Evolutionary conservation across 2,113 vertebrate genomes (phyloP), one percentile per base, ranked within the genome.

Genomic region (Carassius gibelio): DNA sequence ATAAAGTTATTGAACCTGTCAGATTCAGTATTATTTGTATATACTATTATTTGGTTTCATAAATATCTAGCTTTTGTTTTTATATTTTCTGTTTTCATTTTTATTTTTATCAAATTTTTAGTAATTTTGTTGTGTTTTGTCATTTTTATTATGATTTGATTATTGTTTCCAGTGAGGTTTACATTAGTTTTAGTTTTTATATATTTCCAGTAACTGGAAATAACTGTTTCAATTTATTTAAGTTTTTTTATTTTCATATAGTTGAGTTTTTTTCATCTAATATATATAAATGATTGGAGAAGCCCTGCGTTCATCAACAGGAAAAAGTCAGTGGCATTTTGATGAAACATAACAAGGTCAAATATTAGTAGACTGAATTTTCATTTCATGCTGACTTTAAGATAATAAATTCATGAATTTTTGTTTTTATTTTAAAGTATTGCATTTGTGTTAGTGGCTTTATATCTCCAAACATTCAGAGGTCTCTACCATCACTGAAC

Each of bases 1-100:
- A 21, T 84, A 84, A 84, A 87, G 5, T n/a, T 21, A 45, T n/a
- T 50, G 3, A 71, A 50, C 61, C 26, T n/a, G 36, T 55, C n/a
- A 82, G 69, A 26, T 23, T 59, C 4, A 72, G 19, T 45, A 9
- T 38, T 42, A 21, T 45, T 5, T 23, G 74, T 74, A 1, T 69
- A 21, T 57, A 9, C 15, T 52, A 5, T 48, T 26, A 71, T 30
- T 26, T 8, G 78, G 78, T 55, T 38, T 21, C 10, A 36, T 14
- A 30, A 64, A n/a, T 0, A 66, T 8, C 30, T 30, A 30, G 26
- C 62, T 66, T 66, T 66, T 64, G 4, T 66, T 64, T 26, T 62
- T 62, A 62, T 62, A 23, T 23, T 62, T 62, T 11, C 1, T 26
- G 9, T 62, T 23, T 62, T 13, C 0, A 8, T 42, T 14, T 69